A percentile compares a stretch with the other conserved stretches of the same genome.
Conservation (phyloP, 2,888 invertebrate genomes). For the Therioaphis trifolii region DNA sequence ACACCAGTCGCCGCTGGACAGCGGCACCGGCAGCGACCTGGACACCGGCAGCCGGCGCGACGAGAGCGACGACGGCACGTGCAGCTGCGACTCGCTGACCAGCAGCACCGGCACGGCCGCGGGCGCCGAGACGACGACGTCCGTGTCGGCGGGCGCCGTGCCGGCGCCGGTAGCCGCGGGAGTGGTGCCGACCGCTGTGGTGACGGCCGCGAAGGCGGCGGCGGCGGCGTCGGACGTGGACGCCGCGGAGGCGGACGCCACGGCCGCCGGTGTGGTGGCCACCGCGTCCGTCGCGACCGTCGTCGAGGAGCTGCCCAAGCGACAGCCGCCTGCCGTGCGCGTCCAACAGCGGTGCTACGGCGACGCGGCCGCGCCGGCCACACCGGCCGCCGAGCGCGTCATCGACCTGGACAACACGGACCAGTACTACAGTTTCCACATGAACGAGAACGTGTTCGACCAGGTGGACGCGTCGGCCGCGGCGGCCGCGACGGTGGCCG, state of each 20-base stretch:
- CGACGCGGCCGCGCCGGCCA: constrained; percentile 69
- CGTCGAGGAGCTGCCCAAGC: constrained; percentile 8
- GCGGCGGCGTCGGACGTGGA: not conserved
- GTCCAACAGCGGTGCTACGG: constrained; percentile 79
- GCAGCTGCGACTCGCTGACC: constrained; percentile 86
- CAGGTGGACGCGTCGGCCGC: constrained; percentile 64
- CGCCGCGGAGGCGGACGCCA: not conserved
- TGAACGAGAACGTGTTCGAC: constrained; percentile 78
- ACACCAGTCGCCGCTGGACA: constrained; percentile 85
- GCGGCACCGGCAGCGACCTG: constrained; percentile 86
- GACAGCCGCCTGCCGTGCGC: constrained; percentile 13
- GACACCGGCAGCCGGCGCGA: constrained; percentile 74
- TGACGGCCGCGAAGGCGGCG: constrained; percentile 68
- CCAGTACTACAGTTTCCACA: constrained; percentile 84
- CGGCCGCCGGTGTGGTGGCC: not conserved
- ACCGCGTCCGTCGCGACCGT: not conserved
- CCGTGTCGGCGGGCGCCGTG: constrained; percentile 67
- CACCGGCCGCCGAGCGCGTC: constrained; percentile 72
- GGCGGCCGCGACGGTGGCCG: not conserved
- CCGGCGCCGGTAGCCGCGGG: constrained; percentile 69
- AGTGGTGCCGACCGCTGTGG: constrained; percentile 70
- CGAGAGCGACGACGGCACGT: constrained; percentile 77
- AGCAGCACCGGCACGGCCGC: constrained; percentile 72
- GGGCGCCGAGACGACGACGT: not conserved
- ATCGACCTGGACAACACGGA: constrained; percentile 76